phyloP scores from a whole-genome alignment of 1,140 invertebrate species.

The Caenorhabditis elegans region WBcel235 BX284605.5:2583001-2583500 shows the following conservation, averaged over 20 bases:
- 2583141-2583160: too few relatives aligned
- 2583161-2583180: too few relatives aligned
- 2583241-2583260: conserved; percentile 58
- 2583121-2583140: too few relatives aligned
- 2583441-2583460: too few relatives aligned
- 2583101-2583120: too few relatives aligned
- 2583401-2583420: too few relatives aligned
- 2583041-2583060: conserved; percentile 48
- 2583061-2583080: conserved; percentile 58
- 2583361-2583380: conserved; percentile 46
- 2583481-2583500: too few relatives aligned
- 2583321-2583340: conserved; percentile 54
- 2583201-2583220: background rate
- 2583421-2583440: too few relatives aligned
- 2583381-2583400: background rate
- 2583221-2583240: conserved; percentile 57
- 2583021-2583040: conserved; percentile 61
- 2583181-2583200: too few relatives aligned
- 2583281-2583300: conserved; percentile 54
- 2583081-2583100: conserved; percentile 56
- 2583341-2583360: conserved; percentile 55
- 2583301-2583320: conserved; percentile 53
- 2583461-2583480: too few relatives aligned
- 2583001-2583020: conserved; percentile 58
- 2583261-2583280: conserved; percentile 60